These are phyloP conservation scores for Aphyosemion australe DNA, from an alignment of 2,113 vertebrate genomes.

Conservation along the genomic window DNA sequence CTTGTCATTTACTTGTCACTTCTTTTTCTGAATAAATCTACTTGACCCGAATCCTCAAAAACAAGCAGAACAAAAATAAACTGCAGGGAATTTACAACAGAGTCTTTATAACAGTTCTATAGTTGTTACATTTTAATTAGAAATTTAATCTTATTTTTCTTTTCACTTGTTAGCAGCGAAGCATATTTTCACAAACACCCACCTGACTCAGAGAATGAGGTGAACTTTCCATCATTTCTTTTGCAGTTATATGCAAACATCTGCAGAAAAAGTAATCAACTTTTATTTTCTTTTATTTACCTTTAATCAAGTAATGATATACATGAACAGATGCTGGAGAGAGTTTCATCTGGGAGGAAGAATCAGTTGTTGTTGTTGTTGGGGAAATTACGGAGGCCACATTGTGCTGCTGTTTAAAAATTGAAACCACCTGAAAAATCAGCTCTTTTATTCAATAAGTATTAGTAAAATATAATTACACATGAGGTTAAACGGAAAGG, in stretches of 20 bases:
- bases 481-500: background rate
- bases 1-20: conserved; percentile 15
- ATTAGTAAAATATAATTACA: background rate
- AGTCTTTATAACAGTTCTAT: background rate
- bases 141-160: background rate
- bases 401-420: background rate
- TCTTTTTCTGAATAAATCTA: conserved; percentile 22
- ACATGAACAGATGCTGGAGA: no score
- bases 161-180: no score
- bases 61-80: background rate
- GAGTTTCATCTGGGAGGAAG: no score
- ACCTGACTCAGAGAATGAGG: background rate
- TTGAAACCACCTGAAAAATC: background rate
- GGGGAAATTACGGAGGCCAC: background rate
- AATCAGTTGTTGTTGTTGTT: no score
- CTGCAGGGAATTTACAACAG: background rate
- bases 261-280: no score
- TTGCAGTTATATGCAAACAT: no score
- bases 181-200: background rate
- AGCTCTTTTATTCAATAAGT: background rate
- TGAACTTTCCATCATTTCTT: no score
- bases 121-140: background rate
- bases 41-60: conserved; percentile 10
- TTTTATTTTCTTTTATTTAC: no score
- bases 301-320: no score